Percentiles rank a stretch among this genome's conserved stretches.
Conservation (phyloP, 2,888 invertebrate genomes). For the Drosophila algonquin region DNA sequence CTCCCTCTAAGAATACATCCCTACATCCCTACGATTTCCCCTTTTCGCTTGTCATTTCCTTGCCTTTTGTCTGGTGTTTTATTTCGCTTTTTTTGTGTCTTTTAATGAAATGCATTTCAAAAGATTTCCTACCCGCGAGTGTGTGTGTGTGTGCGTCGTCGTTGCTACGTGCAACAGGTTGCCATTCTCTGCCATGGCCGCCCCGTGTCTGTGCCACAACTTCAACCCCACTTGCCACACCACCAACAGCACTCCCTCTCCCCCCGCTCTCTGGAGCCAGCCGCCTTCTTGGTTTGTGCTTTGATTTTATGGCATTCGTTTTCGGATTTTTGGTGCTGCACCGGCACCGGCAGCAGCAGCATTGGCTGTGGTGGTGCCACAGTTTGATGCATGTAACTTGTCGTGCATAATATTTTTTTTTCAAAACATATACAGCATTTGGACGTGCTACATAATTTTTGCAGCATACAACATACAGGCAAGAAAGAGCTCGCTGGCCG, state of each 20-base stretch:
- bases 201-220: constrained; percentile 42
- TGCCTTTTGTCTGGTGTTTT: constrained; percentile 35
- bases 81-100: constrained; percentile 1
- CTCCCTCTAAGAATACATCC: neutral
- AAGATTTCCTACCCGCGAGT: constrained; percentile 43
- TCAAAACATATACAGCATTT: constrained; percentile 68
- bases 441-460: constrained; percentile 72
- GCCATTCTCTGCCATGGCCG: constrained; percentile 43
- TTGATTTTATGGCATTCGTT: constrained; percentile 72
- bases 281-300: constrained; percentile 61
- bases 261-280: constrained; percentile 14
- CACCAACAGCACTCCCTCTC: neutral
- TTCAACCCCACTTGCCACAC: constrained; percentile 2
- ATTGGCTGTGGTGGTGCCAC: constrained; percentile 47
- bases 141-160: constrained; percentile 37
- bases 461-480: constrained; percentile 58
- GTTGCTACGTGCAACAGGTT: constrained; percentile 65
- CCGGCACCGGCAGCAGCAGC: constrained; percentile 11
- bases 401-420: constrained; percentile 70
- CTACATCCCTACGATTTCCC: neutral
- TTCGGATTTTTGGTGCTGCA: constrained; percentile 38
- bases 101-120: constrained; percentile 66
- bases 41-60: neutral
- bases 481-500: constrained; percentile 12
- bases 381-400: constrained; percentile 76